phyloP scores from a whole-genome alignment of 2,888 invertebrate species.

The Lepeophtheirus nordmannii region DNA sequence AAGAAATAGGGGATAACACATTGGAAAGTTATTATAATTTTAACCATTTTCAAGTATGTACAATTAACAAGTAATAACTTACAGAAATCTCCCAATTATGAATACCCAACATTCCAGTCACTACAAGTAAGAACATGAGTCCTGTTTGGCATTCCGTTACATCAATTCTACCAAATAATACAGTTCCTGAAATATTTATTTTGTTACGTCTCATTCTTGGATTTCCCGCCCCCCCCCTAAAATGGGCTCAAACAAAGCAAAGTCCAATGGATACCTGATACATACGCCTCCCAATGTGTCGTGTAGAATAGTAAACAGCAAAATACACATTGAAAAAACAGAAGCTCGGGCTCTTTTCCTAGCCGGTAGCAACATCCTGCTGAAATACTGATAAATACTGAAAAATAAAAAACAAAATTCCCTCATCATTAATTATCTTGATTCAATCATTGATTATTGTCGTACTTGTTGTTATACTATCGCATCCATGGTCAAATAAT shows the following conservation, averaged over 20 bases:
- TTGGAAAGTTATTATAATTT: too few species aligned
- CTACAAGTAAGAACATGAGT: constrained; percentile 69
- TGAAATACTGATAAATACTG: constrained; percentile 88
- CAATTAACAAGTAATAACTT: constrained; percentile 40
- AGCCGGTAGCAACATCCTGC: constrained; percentile 83
- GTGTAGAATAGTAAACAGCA: constrained; percentile 92
- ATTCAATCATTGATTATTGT: not conserved
- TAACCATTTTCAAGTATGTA: not conserved
- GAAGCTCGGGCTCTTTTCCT: constrained; percentile 78
- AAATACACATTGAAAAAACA: constrained; percentile 88
- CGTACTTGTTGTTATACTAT: constrained; percentile 50
- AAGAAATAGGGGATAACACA: too few species aligned
- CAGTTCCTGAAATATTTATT: constrained; percentile 37
- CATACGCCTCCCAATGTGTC: constrained; percentile 99
- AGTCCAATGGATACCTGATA: constrained; percentile 49
- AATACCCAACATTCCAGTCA: constrained; percentile 73
- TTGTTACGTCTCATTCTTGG: not conserved
- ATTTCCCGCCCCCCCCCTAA: too few species aligned
- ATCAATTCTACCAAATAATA: constrained; percentile 78
- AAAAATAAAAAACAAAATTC: constrained; percentile 27
- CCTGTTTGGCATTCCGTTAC: constrained; percentile 95
- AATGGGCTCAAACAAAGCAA: constrained; percentile 28
- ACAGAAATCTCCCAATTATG: constrained; percentile 49
- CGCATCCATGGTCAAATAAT: constrained; percentile 98
- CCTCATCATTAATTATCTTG: not conserved